Conservation (phyloP, 2,888 invertebrate species). For the Caenorhabditis doughertyi region DNA sequence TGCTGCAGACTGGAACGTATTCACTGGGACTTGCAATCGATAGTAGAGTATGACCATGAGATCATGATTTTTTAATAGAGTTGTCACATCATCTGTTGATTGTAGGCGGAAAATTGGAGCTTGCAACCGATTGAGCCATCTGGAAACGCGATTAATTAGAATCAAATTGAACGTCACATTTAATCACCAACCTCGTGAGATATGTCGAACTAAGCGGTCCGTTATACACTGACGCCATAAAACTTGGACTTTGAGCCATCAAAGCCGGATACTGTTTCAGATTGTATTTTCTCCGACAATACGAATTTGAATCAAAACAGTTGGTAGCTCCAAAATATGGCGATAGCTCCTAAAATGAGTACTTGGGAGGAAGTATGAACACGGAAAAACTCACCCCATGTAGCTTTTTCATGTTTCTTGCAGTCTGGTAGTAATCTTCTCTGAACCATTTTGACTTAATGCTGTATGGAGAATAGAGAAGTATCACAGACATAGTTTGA, state of each 20-base stretch:
- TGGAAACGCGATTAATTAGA: background rate
- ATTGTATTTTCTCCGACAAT: slow-evolving; percentile 52
- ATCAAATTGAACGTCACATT: background rate
- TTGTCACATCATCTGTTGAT: slow-evolving; percentile 17
- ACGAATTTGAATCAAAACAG: slow-evolving; percentile 39
- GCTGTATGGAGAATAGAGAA: slow-evolving; percentile 64
- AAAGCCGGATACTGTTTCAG: slow-evolving; percentile 53
- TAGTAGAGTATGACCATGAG: slow-evolving; percentile 37
- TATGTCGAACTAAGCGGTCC: slow-evolving; percentile 48
- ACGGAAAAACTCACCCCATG: slow-evolving; percentile 37
- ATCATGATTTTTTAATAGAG: slow-evolving; percentile 33
- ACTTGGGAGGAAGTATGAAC: background rate
- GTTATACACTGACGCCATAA: slow-evolving; percentile 47
- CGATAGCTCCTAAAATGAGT: slow-evolving; percentile 22
- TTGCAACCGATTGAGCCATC: slow-evolving; percentile 61
- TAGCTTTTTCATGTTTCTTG: slow-evolving; percentile 14
- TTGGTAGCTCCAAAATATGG: slow-evolving; percentile 57
- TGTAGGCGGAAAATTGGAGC: slow-evolving; percentile 39
- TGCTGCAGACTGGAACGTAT: slow-evolving; percentile 9
- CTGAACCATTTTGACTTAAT: slow-evolving; percentile 48
- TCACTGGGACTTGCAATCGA: slow-evolving; percentile 1
- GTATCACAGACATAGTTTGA: slow-evolving; percentile 27
- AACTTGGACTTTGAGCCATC: slow-evolving; percentile 23
- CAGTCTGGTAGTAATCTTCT: slow-evolving; percentile 42
- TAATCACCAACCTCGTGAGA: slow-evolving; percentile 52